These are phyloP conservation scores for Apogon talboti DNA, from an alignment of 2,797 vertebrate species.

Conservation along the genomic window DNA sequence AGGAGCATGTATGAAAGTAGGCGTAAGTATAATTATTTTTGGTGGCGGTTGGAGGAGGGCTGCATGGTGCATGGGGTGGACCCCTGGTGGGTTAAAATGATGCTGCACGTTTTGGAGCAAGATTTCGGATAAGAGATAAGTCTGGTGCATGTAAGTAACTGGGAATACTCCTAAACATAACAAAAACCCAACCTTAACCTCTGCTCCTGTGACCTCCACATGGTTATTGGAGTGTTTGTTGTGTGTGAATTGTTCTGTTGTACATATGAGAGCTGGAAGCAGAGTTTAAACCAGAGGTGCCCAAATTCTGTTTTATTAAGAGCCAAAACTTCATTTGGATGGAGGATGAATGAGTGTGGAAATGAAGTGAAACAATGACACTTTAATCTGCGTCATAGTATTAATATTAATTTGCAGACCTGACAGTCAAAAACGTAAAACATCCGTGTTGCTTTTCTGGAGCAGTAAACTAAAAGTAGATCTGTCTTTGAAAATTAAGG, in stretches of 20 bases:
- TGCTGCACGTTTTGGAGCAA: slow-evolving; percentile 16
- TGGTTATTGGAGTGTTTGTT: slow-evolving; percentile 1
- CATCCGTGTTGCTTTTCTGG: no score
- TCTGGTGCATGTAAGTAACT: slow-evolving; percentile 56
- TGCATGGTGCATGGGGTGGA: slow-evolving; percentile 60
- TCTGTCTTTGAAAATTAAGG: no score
- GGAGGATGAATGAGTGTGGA: no score
- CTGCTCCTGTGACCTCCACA: not conserved
- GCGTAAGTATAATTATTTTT: slow-evolving; percentile 92
- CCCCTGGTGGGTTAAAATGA: slow-evolving; percentile 32
- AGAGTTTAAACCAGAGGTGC: no score
- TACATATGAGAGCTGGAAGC: no score
- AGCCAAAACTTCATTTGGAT: no score
- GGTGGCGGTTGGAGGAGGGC: slow-evolving; percentile 74
- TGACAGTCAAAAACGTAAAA: no score
- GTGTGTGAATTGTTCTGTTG: not conserved
- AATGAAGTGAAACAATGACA: no score
- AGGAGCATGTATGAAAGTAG: slow-evolving; percentile 99
- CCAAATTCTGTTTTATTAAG: no score
- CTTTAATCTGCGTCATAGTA: no score
- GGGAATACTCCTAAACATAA: not conserved
- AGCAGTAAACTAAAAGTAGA: no score
- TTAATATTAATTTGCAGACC: no score
- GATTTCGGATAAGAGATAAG: slow-evolving; percentile 19
- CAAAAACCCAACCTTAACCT: not conserved